Base-by-base conservation (phyloP, 2,888 invertebrate species). In the Fragum sueziense region DNA sequence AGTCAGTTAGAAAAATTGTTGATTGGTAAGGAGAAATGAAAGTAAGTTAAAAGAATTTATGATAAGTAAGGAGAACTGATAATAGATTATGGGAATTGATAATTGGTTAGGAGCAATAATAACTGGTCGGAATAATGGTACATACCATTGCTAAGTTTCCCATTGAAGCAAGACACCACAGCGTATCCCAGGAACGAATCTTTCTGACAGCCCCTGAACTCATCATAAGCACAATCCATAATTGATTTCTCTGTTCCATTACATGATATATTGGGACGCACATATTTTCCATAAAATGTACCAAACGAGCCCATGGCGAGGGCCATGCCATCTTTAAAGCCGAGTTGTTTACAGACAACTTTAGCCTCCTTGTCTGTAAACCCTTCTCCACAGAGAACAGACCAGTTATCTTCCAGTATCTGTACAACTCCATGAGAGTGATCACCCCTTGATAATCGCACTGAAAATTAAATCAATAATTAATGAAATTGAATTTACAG, bases 101-200 rank as follows among this genome's bases (percentile, higher is more conserved):
- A n/a, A n/a, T n/a, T n/a, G n/a, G n/a, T n/a, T n/a, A n/a, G n/a
- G n/a, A n/a, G n/a, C n/a, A n/a, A n/a, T n/a, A n/a, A n/a, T n/a
- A n/a, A n/a, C n/a, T n/a, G n/a, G n/a, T n/a, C n/a, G n/a, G n/a
- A n/a, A n/a, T n/a, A n/a, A n/a, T n/a, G n/a, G n/a, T n/a, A 14
- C 54, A 70, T 67, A 89, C 89, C 77, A 75, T 82, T 81, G 57
- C 76, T 84, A 1, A 87, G 70, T 25, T 81, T 79, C 57, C 88
- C 88, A 74, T 87, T 88, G 70, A 87, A 88, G 68, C 90, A 90
- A 6, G 86, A 85, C 9, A 90, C 90, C 25, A 88, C 85, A 11
- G 89, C 90, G 73, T 90, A 90, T 20, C 87, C 88, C 11, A 87
- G 86, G 70, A 85, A 84, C 17, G 85, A 83, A 25, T 85, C 84